phyloP scores from a whole-genome alignment of 2,113 vertebrate genomes.

The Chrysemys picta region DNA sequence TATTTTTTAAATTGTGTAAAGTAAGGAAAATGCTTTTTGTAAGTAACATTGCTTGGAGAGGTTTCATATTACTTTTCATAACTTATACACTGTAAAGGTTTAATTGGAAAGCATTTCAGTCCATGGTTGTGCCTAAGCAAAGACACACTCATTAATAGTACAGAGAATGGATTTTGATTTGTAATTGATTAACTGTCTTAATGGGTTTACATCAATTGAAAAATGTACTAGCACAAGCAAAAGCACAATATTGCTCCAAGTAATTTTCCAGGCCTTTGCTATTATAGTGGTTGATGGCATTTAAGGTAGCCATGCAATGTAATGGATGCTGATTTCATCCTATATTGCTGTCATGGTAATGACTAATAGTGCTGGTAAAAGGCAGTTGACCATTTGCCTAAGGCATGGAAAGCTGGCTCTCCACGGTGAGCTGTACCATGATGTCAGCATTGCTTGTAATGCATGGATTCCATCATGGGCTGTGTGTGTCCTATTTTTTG shows the following conservation, averaged over 20 bases:
- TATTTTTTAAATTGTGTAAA: not conserved
- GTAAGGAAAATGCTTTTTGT: not conserved
- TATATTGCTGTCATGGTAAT: slow-evolving; percentile 65
- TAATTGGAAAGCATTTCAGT: not conserved
- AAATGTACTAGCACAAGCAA: slow-evolving; percentile 25
- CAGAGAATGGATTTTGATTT: slow-evolving; percentile 72
- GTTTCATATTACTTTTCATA: not conserved
- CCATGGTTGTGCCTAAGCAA: slow-evolving; percentile 12
- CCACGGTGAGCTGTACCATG: slow-evolving; percentile 5
- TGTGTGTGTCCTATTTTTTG: not conserved
- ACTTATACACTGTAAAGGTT: not conserved
- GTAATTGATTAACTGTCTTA: slow-evolving; percentile 71
- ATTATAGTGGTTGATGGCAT: slow-evolving; percentile 62
- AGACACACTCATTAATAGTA: slow-evolving; percentile 45
- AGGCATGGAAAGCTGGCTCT: slow-evolving; percentile 66
- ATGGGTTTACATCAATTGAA: slow-evolving; percentile 64
- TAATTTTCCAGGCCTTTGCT: slow-evolving; percentile 69
- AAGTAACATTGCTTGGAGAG: not conserved
- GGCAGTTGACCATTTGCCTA: slow-evolving; percentile 57
- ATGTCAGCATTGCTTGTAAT: not conserved
- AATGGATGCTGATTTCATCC: slow-evolving; percentile 64
- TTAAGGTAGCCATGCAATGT: slow-evolving; percentile 54
- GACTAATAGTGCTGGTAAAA: slow-evolving; percentile 65
- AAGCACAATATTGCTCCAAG: slow-evolving; percentile 54
- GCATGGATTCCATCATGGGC: slow-evolving; percentile 44